These are phyloP conservation scores for Ochotona curzoniae DNA, from an alignment of 2,113 vertebrate species.

Conservation along the genomic window DNA sequence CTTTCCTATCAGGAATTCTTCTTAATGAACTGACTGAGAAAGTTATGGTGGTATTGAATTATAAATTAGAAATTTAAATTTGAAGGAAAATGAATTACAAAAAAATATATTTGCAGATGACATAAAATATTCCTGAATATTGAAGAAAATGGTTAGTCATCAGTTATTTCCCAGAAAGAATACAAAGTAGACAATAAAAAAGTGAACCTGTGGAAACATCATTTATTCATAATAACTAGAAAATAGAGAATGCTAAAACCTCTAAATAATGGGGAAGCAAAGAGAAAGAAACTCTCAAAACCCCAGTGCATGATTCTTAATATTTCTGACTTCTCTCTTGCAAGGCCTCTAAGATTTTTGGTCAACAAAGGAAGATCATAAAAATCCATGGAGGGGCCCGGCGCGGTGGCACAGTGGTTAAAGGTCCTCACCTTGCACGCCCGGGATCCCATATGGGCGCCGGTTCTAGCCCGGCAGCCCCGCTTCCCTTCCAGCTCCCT, in stretches of 20 bases:
- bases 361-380: background rate
- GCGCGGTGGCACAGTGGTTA: no score
- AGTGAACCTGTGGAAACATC: background rate
- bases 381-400: background rate
- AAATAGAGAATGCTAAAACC: background rate
- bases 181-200: background rate
- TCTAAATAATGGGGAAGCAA: conserved; percentile 3
- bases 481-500: no score
- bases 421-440: no score
- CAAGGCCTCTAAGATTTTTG: background rate
- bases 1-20: background rate
- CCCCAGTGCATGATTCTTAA: background rate
- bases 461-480: no score
- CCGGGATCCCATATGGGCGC: no score
- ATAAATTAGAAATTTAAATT: conserved; percentile 53
- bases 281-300: background rate
- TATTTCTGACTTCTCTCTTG: background rate
- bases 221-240: background rate
- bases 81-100: conserved; percentile 66
- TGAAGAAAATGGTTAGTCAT: background rate
- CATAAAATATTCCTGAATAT: conserved; percentile 62
- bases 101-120: conserved; percentile 69
- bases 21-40: background rate
- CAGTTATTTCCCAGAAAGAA: background rate
- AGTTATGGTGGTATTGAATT: conserved; percentile 30